Evolutionary conservation across 1,140 invertebrate species (phyloP).

Genomic region (Babylonia areolata): DNA sequence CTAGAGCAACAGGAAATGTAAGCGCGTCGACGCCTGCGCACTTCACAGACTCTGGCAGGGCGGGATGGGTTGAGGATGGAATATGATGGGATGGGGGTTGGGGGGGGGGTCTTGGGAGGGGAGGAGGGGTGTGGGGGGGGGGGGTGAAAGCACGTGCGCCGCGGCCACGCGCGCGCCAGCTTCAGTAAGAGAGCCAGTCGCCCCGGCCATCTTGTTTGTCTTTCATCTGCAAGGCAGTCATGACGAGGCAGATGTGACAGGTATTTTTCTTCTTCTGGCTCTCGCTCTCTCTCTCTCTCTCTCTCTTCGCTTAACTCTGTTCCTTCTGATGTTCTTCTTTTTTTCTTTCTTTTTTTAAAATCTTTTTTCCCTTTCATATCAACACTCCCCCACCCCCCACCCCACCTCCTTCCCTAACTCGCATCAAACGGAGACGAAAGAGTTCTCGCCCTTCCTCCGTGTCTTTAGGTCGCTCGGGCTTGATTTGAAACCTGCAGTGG

Average conservation of each 20-base stretch:
- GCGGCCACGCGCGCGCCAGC: no score
- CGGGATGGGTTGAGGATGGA: neutral
- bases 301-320: neutral
- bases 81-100: neutral
- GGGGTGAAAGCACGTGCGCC: no score
- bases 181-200: no score
- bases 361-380: neutral
- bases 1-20: neutral
- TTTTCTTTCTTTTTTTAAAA: neutral
- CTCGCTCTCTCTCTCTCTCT: slow-evolving; percentile 6
- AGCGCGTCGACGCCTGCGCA: slow-evolving; percentile 15
- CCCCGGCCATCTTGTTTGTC: slow-evolving; percentile 23
- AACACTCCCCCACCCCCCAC: no score
- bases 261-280: no score
- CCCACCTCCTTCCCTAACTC: neutral
- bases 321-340: neutral
- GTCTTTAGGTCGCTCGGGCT: neutral
- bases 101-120: no score
- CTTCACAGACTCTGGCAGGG: neutral
- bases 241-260: neutral
- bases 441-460: neutral
- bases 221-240: slow-evolving; percentile 17
- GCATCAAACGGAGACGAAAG: slow-evolving; percentile 8
- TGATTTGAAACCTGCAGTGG: neutral
- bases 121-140: no score